Base-by-base conservation (phyloP, 2,797 vertebrate genomes). In the Chaenodraco wilsoni region DNA sequence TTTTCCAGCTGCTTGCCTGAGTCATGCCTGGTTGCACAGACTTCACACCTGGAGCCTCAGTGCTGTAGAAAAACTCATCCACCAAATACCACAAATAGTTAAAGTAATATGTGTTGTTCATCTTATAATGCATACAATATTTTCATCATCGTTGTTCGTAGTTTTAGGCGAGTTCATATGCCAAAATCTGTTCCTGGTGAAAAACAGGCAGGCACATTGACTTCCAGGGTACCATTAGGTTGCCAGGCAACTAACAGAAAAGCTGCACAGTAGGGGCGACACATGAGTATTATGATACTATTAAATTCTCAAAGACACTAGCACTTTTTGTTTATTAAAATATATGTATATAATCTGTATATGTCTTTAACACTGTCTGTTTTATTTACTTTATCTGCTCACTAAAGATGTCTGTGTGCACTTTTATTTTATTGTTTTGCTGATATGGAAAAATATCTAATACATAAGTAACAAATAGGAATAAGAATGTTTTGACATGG, bases 211-310 rank as follows among this genome's bases (percentile, higher is more conserved):
- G 33, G 33, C 9, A 0, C 17, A 49, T 13, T 17, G 51, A 69
- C 51, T 61, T 63, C 21, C 44, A 1, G 1, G n/a, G 33, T 37
- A 48, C 55, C 19, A 11, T 48, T 16, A 40, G 31, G 74, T 71
- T 49, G 68, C 44, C 44, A 31, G 31, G 43, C 27, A 65, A 69
- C 66, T 31, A 33, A 44, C 9, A 5, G 15, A 31, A 27, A 52
- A 55, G 46, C 45, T 23, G 33, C 27, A 52, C 9, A 16, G 5
- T 37, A 37, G 33, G 33, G 33, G 33, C 8, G 33, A 37, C 8
- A 37, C 33, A 37, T 9, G 33, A 37, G 33, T 37, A 37, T 37
- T 9, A 37, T 37, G 33, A 37, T 37, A 37, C 33, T 8, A 37
- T 37, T 6, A 7, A 9, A 37, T 9, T 37, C 33, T 37, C 33